Evolutionary conservation across 2,113 vertebrate species (phyloP).

Genomic region (Rhabdomys dilectus): DNA sequence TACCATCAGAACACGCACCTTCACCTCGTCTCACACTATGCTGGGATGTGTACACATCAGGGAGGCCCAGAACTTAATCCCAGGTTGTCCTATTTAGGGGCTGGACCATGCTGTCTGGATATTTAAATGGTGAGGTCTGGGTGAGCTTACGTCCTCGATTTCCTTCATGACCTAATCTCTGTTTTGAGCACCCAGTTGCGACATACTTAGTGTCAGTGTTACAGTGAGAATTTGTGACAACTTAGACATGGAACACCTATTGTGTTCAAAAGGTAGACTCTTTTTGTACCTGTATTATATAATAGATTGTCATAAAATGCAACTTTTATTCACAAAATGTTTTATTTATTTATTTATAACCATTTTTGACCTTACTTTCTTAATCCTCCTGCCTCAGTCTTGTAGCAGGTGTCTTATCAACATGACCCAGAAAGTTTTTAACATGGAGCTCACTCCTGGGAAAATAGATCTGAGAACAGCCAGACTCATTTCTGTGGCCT

Average conservation of each 20-base stretch:
- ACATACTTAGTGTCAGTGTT: not conserved
- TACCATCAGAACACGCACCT: not conserved
- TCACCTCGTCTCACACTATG: not conserved
- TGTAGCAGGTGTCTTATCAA: not conserved
- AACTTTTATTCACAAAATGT: not conserved
- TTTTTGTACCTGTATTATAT: not conserved
- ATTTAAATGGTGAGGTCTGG: not conserved
- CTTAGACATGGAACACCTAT: not conserved
- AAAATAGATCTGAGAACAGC: not conserved
- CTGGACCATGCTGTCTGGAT: not conserved
- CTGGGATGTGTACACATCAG: not conserved
- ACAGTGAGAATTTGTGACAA: not conserved
- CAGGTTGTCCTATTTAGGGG: not conserved
- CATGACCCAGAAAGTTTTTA: not conserved
- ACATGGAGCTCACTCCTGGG: not conserved
- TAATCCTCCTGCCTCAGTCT: not conserved
- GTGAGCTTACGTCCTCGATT: not conserved
- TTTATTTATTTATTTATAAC: not conserved
- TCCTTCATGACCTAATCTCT: not conserved
- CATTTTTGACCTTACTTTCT: not conserved
- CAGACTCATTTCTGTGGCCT: not conserved
- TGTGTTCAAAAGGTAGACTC: not conserved
- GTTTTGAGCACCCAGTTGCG: not conserved
- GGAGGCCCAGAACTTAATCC: not conserved
- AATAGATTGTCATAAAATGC: not conserved